These are phyloP conservation scores for Pseudomugil gertrudae DNA, from an alignment of 2,797 vertebrate species.

Conservation along the genomic window DNA sequence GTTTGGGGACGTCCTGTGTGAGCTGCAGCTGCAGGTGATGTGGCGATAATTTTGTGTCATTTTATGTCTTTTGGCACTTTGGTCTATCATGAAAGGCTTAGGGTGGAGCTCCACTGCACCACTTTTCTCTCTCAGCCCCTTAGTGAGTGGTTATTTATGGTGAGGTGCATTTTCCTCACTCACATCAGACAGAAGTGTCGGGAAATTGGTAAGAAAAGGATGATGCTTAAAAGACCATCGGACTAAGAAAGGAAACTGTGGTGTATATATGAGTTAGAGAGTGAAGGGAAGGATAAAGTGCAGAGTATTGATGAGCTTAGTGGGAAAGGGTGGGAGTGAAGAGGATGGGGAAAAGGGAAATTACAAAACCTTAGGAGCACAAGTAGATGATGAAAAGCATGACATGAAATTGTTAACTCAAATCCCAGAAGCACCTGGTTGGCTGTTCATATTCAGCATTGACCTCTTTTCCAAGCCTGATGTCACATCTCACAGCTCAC, in stretches of 20 bases:
- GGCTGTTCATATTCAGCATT: slow-evolving; percentile 25
- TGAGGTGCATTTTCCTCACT: slow-evolving; percentile 30
- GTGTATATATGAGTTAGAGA: slow-evolving; percentile 15
- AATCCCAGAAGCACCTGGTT: slow-evolving; percentile 33
- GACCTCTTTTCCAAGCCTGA: slow-evolving; percentile 28
- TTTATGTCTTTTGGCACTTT: slow-evolving; percentile 57
- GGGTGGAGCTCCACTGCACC: slow-evolving; percentile 48
- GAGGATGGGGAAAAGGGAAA: slow-evolving; percentile 10
- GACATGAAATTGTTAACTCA: slow-evolving; percentile 37
- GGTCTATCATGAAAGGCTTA: slow-evolving; percentile 56
- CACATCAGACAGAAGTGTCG: slow-evolving; percentile 16
- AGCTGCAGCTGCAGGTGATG: slow-evolving; percentile 66
- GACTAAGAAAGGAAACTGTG: slow-evolving; percentile 19
- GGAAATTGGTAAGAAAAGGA: slow-evolving; percentile 14
- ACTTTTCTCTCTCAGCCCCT: slow-evolving; percentile 35
- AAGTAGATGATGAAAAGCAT: slow-evolving; percentile 41
- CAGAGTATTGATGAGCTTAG: slow-evolving; percentile 19
- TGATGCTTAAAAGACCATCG: slow-evolving; percentile 1
- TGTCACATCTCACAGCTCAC: slow-evolving; percentile 34
- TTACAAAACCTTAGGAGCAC: slow-evolving; percentile 43
- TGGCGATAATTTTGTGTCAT: slow-evolving; percentile 50
- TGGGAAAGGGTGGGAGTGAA: slow-evolving; percentile 11
- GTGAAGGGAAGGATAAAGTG: slow-evolving; percentile 7
- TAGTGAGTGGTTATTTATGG: slow-evolving; percentile 38
- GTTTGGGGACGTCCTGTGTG: slow-evolving; percentile 10